Conservation (phyloP, 2,113 vertebrate species). For the Delphinapterus leucas region DNA sequence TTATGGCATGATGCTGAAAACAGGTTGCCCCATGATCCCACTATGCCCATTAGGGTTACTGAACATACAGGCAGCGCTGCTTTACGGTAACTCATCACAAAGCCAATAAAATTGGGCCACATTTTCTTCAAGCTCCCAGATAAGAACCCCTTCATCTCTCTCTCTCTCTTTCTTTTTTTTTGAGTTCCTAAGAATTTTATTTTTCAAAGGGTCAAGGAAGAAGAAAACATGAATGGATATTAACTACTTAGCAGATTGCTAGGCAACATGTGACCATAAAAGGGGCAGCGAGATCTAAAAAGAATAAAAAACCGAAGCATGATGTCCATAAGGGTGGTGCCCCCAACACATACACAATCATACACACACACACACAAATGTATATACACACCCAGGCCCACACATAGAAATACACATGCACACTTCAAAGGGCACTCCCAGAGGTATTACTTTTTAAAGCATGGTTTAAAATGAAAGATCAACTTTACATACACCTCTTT, state of each 20-base stretch:
- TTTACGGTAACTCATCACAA: neutral
- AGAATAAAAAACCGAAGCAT: neutral
- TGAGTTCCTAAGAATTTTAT: neutral
- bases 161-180: neutral
- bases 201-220: neutral
- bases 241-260: neutral
- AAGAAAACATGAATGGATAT: neutral
- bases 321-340: neutral
- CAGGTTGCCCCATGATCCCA: neutral
- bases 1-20: neutral
- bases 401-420: too few relatives aligned
- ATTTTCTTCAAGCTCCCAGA: conserved; percentile 15
- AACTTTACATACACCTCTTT: neutral
- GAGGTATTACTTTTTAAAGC: neutral
- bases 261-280: conserved; percentile 1
- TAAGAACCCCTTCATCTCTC: neutral
- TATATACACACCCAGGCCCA: neutral
- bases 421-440: neutral
- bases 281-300: neutral
- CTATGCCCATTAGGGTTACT: neutral
- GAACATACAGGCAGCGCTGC: neutral
- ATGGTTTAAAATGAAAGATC: neutral
- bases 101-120: neutral
- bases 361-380: neutral
- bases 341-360: neutral